These are phyloP conservation scores for Cassiopea xamachana DNA, from an alignment of 30 jellyfish, hydroid and myxozoan genomes.

Conservation along the genomic window DNA sequence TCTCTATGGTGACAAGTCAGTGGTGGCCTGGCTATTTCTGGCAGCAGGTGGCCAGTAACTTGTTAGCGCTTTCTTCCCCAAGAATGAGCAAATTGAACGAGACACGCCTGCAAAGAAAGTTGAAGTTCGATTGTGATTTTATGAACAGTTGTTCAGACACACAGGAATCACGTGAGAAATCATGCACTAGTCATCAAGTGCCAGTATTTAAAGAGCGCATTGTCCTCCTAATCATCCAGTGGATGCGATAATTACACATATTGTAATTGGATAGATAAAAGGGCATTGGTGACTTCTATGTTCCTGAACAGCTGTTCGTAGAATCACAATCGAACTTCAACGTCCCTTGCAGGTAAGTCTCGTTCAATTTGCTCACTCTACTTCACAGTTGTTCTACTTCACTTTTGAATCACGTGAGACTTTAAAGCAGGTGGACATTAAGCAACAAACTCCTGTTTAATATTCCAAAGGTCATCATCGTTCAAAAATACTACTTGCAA, in stretches of 20 bases:
- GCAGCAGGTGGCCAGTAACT: too few species aligned
- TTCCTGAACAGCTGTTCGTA: background rate
- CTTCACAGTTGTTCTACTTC: background rate
- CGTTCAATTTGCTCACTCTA: constrained; percentile 3
- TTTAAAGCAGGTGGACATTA: constrained; percentile 7
- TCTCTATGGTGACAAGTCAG: too few species aligned
- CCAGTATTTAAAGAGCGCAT: background rate
- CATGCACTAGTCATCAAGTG: background rate
- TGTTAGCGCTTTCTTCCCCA: too few species aligned
- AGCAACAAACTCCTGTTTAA: background rate
- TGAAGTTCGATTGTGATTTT: constrained; percentile 12
- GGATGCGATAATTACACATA: background rate
- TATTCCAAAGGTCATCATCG: background rate
- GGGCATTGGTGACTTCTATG: background rate
- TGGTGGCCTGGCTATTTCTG: too few species aligned
- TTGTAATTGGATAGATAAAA: background rate
- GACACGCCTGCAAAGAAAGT: constrained; percentile 2
- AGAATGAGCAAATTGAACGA: background rate
- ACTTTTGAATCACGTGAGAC: constrained; percentile 17
- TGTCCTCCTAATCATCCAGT: background rate
- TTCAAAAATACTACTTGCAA: background rate
- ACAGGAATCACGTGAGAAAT: background rate
- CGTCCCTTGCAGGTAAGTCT: constrained; percentile 32
- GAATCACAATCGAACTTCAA: constrained; percentile 28
- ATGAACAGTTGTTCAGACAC: background rate